Base-by-base conservation (phyloP, 2,888 invertebrate species). In the Lochmaea capreae region DNA sequence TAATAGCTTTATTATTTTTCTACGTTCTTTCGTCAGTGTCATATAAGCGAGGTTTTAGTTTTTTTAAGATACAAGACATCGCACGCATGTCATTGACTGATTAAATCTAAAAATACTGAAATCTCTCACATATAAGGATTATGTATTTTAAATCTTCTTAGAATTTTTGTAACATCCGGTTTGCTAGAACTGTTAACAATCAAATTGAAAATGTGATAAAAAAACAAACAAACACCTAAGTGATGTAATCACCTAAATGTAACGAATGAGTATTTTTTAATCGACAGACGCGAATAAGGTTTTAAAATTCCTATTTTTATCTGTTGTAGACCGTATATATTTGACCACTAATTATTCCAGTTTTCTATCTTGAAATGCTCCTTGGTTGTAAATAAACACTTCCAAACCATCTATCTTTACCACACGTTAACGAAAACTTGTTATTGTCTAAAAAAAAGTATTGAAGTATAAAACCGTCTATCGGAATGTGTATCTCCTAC, bases 91-190 rank as follows among this genome's bases (percentile, higher is more conserved):
- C 71, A 61, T 54, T 46, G 65, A 66, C 65, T 71, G 65, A 71
- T 66, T 58, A 22, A 66, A 52, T 22, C 59, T 54, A 65, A 70
- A 70, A 70, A 70, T 57, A 70, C 54, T 70, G 57, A 54, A 70
- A 65, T 70, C 69, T 69, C 58, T 43, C 22, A 18, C 8, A 26
- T 49, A 39, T 39, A n/a, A 46, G 26, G 16, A 59, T 67, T 46
- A n/a, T n/a, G n/a, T n/a, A 26, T 33, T 67, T 67, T 46, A 42
- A 26, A 59, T n/a, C 58, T 59, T 67, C 42, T 59, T 59, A 59
- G 43, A 16, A 59, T 67, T 67, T 54, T 42, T 3, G 39, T 49
- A 65, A 49, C 22, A 49, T 12, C 66, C 14, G 12, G 11, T 66
- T 52, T 66, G 16, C 12, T 54, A 16, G 12, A 54, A 54, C 39